Evolutionary conservation across 2,113 vertebrate genomes (phyloP).

Genomic region (Charadrius vociferus): DNA sequence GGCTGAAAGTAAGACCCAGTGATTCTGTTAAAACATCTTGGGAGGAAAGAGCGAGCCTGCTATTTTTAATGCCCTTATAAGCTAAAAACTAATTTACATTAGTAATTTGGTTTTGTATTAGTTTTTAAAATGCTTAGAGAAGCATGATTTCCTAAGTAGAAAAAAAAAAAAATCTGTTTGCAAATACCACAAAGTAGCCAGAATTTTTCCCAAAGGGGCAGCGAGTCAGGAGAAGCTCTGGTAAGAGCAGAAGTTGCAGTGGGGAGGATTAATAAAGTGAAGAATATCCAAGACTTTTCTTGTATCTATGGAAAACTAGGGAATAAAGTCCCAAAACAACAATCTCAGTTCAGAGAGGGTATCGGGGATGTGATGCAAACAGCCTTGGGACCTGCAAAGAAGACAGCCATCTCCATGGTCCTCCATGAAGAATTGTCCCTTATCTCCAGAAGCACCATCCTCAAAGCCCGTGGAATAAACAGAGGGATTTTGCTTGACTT

Average conservation of each 20-base stretch:
- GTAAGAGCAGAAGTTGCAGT: not conserved
- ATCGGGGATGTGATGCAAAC: not conserved
- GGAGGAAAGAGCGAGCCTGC: not conserved
- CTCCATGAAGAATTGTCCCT: not conserved
- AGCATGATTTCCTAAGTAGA: not conserved
- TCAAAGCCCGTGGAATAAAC: not conserved
- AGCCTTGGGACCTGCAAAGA: not conserved
- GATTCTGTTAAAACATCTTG: not conserved
- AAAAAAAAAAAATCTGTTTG: not conserved
- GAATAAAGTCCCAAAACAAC: not conserved
- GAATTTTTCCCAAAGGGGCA: not conserved
- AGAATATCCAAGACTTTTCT: not conserved
- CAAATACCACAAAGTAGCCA: not conserved
- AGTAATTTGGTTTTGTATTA: not conserved
- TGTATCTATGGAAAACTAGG: fast-evolving
- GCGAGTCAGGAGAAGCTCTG: not conserved
- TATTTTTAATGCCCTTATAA: not conserved
- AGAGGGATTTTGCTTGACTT: not conserved
- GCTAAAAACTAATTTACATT: not conserved
- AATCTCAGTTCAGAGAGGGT: not conserved
- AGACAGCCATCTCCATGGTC: not conserved
- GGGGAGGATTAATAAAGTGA: not conserved
- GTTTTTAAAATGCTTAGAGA: not conserved
- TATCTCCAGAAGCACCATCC: not conserved
- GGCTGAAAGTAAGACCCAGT: not conserved